Percentiles rank a stretch among this genome's conserved stretches.
Conservation (phyloP, 2,797 vertebrate species). For the Sparus aurata region DNA sequence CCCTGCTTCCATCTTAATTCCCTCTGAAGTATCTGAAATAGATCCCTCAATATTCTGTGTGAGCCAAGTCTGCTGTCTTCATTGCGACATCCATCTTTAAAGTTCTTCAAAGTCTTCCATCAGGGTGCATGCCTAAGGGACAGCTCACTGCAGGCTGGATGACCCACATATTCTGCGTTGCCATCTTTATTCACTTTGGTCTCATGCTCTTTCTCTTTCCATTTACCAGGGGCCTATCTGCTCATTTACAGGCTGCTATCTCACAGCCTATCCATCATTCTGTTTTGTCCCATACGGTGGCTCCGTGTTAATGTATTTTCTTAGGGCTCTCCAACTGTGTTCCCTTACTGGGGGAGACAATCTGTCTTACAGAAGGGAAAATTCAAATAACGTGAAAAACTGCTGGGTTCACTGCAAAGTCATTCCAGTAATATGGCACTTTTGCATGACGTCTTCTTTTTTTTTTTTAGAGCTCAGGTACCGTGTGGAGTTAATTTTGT, state of each 20-base stretch:
- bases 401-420: constrained; percentile 28
- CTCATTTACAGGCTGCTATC: constrained; percentile 73
- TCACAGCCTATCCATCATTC: constrained; percentile 68
- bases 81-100: constrained; percentile 84
- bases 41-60: constrained; percentile 71
- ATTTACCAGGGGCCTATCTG: constrained; percentile 68
- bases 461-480: background rate
- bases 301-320: constrained; percentile 57
- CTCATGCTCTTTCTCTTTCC: constrained; percentile 70
- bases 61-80: constrained; percentile 77
- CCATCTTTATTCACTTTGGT: constrained; percentile 82
- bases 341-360: constrained; percentile 23
- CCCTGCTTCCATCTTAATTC: constrained; percentile 71
- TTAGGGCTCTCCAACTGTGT: constrained; percentile 47
- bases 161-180: constrained; percentile 81
- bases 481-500: background rate
- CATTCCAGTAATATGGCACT: background rate
- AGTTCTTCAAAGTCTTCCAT: constrained; percentile 82
- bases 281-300: constrained; percentile 47
- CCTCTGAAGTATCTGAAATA: constrained; percentile 73
- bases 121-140: constrained; percentile 73
- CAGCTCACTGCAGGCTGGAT: constrained; percentile 73
- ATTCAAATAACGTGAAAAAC: constrained; percentile 27
- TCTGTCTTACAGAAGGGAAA: constrained; percentile 35
- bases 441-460: background rate